Evolutionary conservation across 2,888 invertebrate species (phyloP), one percentile per base, ranked within the genome.

Genomic region (Diadegma fenestrale): DNA sequence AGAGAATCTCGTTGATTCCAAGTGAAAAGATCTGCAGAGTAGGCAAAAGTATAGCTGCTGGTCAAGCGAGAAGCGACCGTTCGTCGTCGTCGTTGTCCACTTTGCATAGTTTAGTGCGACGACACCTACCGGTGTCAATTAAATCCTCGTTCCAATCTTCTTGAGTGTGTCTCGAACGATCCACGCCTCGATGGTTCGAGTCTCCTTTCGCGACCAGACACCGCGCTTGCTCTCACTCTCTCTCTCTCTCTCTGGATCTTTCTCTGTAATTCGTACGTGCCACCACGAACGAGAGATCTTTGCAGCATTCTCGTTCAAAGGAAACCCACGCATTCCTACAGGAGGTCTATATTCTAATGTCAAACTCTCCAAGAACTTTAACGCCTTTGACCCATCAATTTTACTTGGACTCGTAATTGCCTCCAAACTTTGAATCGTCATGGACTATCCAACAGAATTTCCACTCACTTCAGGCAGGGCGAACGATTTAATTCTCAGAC

Each of bases 41-140:
- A 72, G 69, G 66, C 79, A 85, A n/a, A n/a, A n/a, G n/a, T n/a
- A 82, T 85, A 33, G 64, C 45, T 51, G 63, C 75, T 68, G 82
- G 80, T 69, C 72, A 78, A 78, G 75, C n/a, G n/a, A 75, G 45
- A 69, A 41, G 37, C 68, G 78, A 84, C 17, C 71, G 83, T 61
- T 69, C 78, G 78, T 72, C 82, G 85, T 73, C 61, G 26, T 76
- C 84, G 73, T 73, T 85, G 83, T 88, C 90, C 89, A 91, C 92
- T 92, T 91, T 92, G 92, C 91, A 92, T 93, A 93, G 90, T 92
- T 91, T 91, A 90, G 91, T 90, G 90, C 90, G 90, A 89, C 89
- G 91, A 93, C 93, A 93, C 93, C 92, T 93, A 88, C 90, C 90
- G 90, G 92, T 92, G 93, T 93, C 93, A 92, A 92, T 91, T 92